These are phyloP conservation scores for Monochamus alternatus DNA, from an alignment of 2,888 invertebrate species.

Conservation along the genomic window DNA sequence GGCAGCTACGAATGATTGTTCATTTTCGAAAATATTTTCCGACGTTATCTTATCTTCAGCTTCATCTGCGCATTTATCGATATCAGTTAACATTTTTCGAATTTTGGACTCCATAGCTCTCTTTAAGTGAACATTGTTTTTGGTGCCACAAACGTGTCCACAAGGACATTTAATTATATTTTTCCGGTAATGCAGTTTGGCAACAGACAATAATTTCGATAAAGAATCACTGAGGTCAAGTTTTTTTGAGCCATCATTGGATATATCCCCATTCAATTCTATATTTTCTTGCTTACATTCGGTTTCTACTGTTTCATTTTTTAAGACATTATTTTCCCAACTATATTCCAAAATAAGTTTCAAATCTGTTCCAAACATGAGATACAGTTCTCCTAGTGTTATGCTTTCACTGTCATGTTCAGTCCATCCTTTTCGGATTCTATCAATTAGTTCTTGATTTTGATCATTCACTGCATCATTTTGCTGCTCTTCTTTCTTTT, in stretches of 20 bases:
- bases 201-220: slow-evolving; percentile 74
- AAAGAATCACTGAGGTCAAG: slow-evolving; percentile 67
- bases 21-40: slow-evolving; percentile 47
- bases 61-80: slow-evolving; percentile 48
- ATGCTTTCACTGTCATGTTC: slow-evolving; percentile 82
- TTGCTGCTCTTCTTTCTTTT: slow-evolving; percentile 55
- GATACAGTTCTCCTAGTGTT: slow-evolving; percentile 91
- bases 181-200: slow-evolving; percentile 70
- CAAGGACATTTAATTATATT: slow-evolving; percentile 73
- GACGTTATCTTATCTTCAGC: slow-evolving; percentile 42
- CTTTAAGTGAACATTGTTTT: slow-evolving; percentile 53
- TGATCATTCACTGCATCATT: slow-evolving; percentile 42
- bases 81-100: slow-evolving; percentile 49
- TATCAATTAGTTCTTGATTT: slow-evolving; percentile 61
- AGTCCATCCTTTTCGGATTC: slow-evolving; percentile 85
- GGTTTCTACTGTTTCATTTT: slow-evolving; percentile 35
- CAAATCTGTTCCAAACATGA: slow-evolving; percentile 87
- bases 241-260: slow-evolving; percentile 39
- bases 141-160: slow-evolving; percentile 73
- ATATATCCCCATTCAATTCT: slow-evolving; percentile 26
- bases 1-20: slow-evolving; percentile 37
- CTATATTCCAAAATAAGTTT: slow-evolving; percentile 85
- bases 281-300: slow-evolving; percentile 51
- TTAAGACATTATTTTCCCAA: slow-evolving; percentile 75
- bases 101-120: slow-evolving; percentile 51